Conservation (phyloP, 2,113 vertebrate genomes). For the Phyllostomus discolor region DNA sequence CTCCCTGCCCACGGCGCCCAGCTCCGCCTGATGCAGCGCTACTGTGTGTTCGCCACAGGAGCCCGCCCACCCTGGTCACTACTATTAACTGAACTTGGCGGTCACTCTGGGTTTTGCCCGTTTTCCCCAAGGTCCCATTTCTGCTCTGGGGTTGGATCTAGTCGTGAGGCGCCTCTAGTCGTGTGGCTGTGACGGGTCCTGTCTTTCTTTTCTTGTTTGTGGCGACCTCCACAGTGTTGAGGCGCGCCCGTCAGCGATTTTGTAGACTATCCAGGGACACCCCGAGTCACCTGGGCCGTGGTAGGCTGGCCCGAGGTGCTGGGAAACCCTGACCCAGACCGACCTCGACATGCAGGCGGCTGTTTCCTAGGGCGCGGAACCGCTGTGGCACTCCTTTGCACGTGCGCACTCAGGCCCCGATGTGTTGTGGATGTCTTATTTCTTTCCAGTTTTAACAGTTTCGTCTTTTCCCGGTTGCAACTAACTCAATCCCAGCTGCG, state of each 20-base stretch:
- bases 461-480: background rate
- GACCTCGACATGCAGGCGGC: background rate
- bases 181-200: background rate
- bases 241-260: background rate
- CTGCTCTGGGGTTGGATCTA: too few relatives aligned
- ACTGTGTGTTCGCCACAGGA: background rate
- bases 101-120: background rate
- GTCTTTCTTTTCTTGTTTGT: background rate
- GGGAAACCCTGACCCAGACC: background rate
- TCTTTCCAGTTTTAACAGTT: background rate
- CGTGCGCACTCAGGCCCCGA: fast-evolving
- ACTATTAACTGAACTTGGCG: fast-evolving
- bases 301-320: background rate
- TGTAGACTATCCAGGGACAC: background rate
- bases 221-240: background rate
- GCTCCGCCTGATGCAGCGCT: background rate
- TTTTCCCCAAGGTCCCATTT: background rate
- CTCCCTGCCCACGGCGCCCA: fast-evolving
- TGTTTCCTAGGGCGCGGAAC: background rate
- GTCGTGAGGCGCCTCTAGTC: fast-evolving
- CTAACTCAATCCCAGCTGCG: background rate
- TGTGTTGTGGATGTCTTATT: background rate
- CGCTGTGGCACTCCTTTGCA: background rate
- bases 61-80: fast-evolving
- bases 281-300: background rate